A percentile compares a stretch with the other conserved stretches of the same genome.
Evolutionary conservation across 2,797 vertebrate genomes (phyloP).

Genomic region (Psittacula echo): DNA sequence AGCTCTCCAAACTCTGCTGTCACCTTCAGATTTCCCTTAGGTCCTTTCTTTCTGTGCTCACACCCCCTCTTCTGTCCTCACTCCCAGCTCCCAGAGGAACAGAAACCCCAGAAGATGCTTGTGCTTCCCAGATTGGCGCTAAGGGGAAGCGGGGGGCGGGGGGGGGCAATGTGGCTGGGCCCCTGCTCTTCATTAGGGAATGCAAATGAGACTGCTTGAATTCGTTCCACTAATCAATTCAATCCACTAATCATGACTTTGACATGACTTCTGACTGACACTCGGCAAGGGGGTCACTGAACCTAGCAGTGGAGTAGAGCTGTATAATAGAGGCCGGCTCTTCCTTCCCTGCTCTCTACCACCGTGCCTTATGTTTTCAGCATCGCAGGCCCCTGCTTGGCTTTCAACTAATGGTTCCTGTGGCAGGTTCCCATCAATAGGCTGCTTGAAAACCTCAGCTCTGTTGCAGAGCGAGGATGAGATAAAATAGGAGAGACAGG

Average conservation of each 20-base stretch:
- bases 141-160: fast-evolving
- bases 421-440: conserved; percentile 23
- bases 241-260: background rate
- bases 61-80: background rate
- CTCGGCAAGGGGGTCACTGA: background rate
- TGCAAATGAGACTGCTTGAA: background rate
- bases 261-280: background rate
- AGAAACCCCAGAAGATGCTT: background rate
- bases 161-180: fast-evolving
- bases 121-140: background rate
- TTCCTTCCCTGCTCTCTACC: background rate
- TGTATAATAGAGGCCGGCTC: background rate
- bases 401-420: conserved; percentile 37
- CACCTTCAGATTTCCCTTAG: background rate
- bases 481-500: background rate
- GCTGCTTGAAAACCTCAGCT: conserved; percentile 25
- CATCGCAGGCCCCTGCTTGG: background rate
- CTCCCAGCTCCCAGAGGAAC: background rate
- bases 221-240: background rate
- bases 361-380: background rate
- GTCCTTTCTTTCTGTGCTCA: background rate
- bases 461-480: background rate
- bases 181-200: background rate
- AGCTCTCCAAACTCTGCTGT: background rate
- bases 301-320: background rate